Base-by-base conservation (phyloP, 2,888 invertebrate genomes). In the Poecilobothrus nobilitatus region DNA sequence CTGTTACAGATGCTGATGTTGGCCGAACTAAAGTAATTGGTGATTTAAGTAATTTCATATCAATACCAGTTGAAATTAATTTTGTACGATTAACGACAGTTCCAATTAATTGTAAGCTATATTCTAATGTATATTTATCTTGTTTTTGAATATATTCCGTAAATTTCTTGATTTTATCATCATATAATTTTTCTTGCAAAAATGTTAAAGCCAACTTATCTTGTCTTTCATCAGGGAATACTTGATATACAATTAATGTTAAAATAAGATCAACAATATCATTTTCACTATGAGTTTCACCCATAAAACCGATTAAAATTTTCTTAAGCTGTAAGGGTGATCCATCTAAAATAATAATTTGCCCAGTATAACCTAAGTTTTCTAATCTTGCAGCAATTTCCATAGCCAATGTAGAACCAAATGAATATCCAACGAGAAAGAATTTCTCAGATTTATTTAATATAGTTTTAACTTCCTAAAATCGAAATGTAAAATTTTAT, bases 401-500 rank as follows among this genome's bases (percentile, higher is more conserved):
- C 69, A 95, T 80, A 0, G 91, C 89, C 22, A 95, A 84, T 27
- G 91, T 80, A 0, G 89, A 84, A 65, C 97, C 97, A 77, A 89
- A 96, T 18, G 97, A 97, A 83, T 97, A 96, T 2, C 92, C 97
- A 18, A 91, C 86, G 1, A 97, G 78, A 70, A 87, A 86, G 82
- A 91, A 95, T 0, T 86, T 85, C 44, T 87, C 85, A 21, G 84
- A 84, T 0, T 86, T 70, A 64, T 77, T 86, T 12, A 85, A 82
- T n/a, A 88, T 77, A 15, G 84, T 83, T 63, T 85, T 83, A 12
- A 90, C 84, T 73, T 86, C 82, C 89, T 91, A 76, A 53, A 8
- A 37, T 83, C 27, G 69, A 9, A 20, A 63, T n/a, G n/a, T 44
- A 12, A 81, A 70, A 74, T 73, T 53, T 12, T 5, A 53, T 22